phyloP scores from a whole-genome alignment of 2,113 vertebrate species.

The Hirundichthys speculiger region DNA sequence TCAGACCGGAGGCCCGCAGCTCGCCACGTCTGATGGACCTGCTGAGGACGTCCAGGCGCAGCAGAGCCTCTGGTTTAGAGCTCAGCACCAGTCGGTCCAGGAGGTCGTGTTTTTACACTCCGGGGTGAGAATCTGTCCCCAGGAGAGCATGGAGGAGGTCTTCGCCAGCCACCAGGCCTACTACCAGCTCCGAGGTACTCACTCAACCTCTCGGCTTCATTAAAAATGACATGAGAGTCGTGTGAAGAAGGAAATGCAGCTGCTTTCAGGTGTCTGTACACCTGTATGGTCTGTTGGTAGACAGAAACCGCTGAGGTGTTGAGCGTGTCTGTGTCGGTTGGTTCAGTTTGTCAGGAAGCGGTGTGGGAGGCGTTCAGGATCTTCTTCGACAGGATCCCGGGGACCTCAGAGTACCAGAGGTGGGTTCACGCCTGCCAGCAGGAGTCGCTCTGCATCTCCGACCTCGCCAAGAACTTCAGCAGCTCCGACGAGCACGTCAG shows the following conservation, averaged over 20 bases:
- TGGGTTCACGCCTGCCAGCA: constrained; percentile 91
- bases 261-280: too few species aligned
- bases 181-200: constrained; percentile 90
- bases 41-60: constrained; percentile 67
- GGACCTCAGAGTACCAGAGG: constrained; percentile 86
- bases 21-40: constrained; percentile 65
- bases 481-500: constrained; percentile 86
- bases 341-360: constrained; percentile 93
- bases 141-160: constrained; percentile 87
- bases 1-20: constrained; percentile 71
- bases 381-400: constrained; percentile 92
- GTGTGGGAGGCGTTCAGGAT: constrained; percentile 95
- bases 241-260: too few species aligned
- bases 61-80: constrained; percentile 34
- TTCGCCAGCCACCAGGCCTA: constrained; percentile 88
- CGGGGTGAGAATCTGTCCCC: constrained; percentile 88
- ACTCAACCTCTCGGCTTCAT: too few species aligned
- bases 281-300: too few species aligned
- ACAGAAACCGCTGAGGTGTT: too few species aligned
- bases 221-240: too few species aligned
- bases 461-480: constrained; percentile 93
- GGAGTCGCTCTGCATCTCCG: constrained; percentile 88
- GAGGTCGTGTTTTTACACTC: constrained; percentile 86
- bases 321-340: constrained; percentile 2
- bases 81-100: constrained; percentile 80